Percentiles rank a stretch among this genome's conserved stretches.
phyloP scores from a whole-genome alignment of 2,113 vertebrate species.

The Pluvialis apricaria region DNA sequence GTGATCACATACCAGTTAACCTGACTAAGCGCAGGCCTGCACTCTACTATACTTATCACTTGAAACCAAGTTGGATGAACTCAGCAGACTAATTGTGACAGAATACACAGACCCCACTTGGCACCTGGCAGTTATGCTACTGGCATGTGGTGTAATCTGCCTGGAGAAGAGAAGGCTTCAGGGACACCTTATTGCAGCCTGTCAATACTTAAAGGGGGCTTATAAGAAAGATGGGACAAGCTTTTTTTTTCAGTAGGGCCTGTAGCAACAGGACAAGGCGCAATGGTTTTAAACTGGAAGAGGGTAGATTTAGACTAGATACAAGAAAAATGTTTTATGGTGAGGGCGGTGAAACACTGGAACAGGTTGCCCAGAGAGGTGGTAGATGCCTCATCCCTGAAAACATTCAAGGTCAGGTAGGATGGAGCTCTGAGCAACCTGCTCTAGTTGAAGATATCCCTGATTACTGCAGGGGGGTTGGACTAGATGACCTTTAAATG shows the following conservation, averaged over 20 bases:
- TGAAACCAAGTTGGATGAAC: background rate
- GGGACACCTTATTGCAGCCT: background rate
- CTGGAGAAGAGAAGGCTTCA: background rate
- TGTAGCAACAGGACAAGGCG: background rate
- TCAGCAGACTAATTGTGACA: background rate
- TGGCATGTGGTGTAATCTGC: background rate
- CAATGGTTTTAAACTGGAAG: too few species aligned
- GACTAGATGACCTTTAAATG: background rate
- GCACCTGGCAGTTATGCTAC: background rate
- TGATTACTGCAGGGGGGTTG: background rate
- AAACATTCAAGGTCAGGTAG: too few species aligned
- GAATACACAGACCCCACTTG: background rate
- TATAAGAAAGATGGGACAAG: background rate
- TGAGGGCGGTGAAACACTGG: too few species aligned
- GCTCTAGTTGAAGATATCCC: too few species aligned
- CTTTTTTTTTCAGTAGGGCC: background rate
- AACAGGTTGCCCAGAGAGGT: too few species aligned
- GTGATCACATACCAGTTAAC: background rate
- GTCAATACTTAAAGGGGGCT: background rate
- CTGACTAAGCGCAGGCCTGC: background rate
- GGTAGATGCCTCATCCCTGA: too few species aligned
- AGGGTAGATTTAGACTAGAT: too few species aligned
- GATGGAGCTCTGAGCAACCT: too few species aligned
- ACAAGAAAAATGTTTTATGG: too few species aligned
- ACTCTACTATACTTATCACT: background rate